Base-by-base conservation (phyloP, 2,113 vertebrate species). In the Alethe diademata region DNA sequence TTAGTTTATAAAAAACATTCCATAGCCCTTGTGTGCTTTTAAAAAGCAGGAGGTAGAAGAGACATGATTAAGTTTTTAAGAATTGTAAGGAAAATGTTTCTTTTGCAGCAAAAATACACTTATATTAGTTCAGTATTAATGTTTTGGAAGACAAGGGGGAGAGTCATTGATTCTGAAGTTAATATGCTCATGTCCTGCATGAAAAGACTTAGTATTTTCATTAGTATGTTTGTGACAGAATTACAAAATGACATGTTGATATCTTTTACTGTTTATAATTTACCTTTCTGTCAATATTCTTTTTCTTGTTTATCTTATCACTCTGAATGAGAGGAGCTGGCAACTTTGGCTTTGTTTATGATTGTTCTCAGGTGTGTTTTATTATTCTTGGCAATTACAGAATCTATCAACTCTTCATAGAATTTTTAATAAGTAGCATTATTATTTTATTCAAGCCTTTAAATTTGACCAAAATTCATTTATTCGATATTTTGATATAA, bases 401-500 rank as follows among this genome's bases (percentile, higher is more conserved):
- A 94, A 94, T 72, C 64, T 76, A 58, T 56, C 69, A 70, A 42
- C 42, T 95, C 78, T 96, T 92, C 86, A 43, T 86, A 92, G 54
- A 33, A 11, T 74, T 31, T 74, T 90, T 84, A 82, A 70, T 90
- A 90, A 72, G n/a, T 76, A 60, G 7, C 36, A 18, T 95, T 93
- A 81, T 88, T 81, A 25, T 78, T 85, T 94, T 92, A 80, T 91
- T 95, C 48, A 67, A 79, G 36, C 70, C 61, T 79, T 96, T 96
- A 86, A 89, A 93, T 95, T 92, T 97, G 93, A 97, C 90, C 19
- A 19, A 87, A 94, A 95, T 78, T 78, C 25, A 72, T 96, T 97
- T 98, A 95, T 97, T 96, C 97, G 90, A 90, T 94, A 97, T 97
- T 97, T 92, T 88, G 22, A 48, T 96, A 81, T 94, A 97, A 98